Base-by-base conservation (phyloP, 2,888 invertebrate genomes). In the Dermolepida albohirtum region DNA sequence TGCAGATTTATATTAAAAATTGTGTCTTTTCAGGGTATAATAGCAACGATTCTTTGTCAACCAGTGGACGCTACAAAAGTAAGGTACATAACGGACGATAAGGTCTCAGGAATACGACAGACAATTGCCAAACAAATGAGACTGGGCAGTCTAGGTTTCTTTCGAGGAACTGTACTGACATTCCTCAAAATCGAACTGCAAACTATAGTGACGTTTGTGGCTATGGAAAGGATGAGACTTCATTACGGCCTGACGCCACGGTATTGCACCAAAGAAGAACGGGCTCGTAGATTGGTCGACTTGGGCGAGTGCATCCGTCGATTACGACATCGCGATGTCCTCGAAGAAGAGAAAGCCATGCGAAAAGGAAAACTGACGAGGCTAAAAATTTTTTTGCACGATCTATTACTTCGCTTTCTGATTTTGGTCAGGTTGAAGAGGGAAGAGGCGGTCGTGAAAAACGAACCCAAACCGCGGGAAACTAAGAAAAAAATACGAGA, bases 121-220 rank as follows among this genome's bases (percentile, higher is more conserved):
- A 54, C 34, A n/a, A 12, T 54, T 11, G 10, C n/a, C 1, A 44
- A 54, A n/a, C 65, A 65, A 34, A 29, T 44, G 5, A n/a, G n/a
- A 5, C 10, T 65, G 2, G 54, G 65, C 14, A 7, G 43, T 7
- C 10, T 29, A 1, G 54, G 65, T 5, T 65, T 65, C 29, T 65
- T 54, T 16, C 43, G 65, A 11, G 65, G 65, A 5, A 54, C 44
- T 8, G 0, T 65, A 2, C 16, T 65, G 27, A 44, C 54, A 1
- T 65, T 65, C 14, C 8, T 65, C 6, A 65, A 44, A 43, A 29
- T 54, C 34, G 65, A 54, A 27, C 39, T 34, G 16, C 51, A 65
- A 6, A 65, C 65, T 11, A 54, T 65, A n/a, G 34, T 29, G 12
- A 65, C 54, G n/a, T 65, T 65, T 22, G 54, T 65, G 12, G n/a